Evolutionary conservation across 2,113 vertebrate species (phyloP), one percentile per base, ranked within the genome.

Genomic region (Stigmatopora argus): DNA sequence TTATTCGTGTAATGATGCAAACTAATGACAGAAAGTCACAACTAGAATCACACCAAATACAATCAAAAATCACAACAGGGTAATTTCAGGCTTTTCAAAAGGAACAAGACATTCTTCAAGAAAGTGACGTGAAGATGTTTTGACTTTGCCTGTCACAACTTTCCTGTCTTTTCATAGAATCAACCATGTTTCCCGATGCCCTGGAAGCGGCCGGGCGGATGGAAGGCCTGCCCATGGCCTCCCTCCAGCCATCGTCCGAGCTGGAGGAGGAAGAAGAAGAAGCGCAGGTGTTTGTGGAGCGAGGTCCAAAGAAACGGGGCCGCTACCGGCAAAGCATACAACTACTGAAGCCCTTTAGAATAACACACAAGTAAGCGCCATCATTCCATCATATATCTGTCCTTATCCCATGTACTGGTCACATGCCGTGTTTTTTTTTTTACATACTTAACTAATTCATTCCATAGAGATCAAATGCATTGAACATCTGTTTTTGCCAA

Each of bases 321-420:
- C 87, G 88, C 73, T 93, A 92, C 73, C 84, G 82, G 6, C 78
- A 89, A 3, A 92, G 92, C 73, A 84, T 93, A 66, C 90, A 91
- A 60, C 80, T 93, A 65, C 72, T 93, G 35, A 93, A 93, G 78
- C 92, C 92, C 58, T 91, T 93, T 73, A 90, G 92, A 77, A 90
- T 89, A 73, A 92, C 89, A 13, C 83, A 91, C 73, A 93, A 90
- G 92, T 93, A 91, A 91, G 82, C 51, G 12, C 8, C 15, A 0
- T 23, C 14, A 31, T 56, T 56, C 4, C 12, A 5, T 23, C 12
- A 19, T 23, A 14, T 5, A 19, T 8, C 49, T n/a, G 19, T 19
- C n/a, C 49, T 11, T 52, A 19, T 52, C n/a, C 49, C 3, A 19
- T 6, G 19, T 18, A 48, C 4, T 48, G 46, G 15, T 11, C 0